Evolutionary conservation across 1,140 invertebrate species (phyloP), one percentile per base, ranked within the genome.

Genomic region (Odontomachus brunneus): DNA sequence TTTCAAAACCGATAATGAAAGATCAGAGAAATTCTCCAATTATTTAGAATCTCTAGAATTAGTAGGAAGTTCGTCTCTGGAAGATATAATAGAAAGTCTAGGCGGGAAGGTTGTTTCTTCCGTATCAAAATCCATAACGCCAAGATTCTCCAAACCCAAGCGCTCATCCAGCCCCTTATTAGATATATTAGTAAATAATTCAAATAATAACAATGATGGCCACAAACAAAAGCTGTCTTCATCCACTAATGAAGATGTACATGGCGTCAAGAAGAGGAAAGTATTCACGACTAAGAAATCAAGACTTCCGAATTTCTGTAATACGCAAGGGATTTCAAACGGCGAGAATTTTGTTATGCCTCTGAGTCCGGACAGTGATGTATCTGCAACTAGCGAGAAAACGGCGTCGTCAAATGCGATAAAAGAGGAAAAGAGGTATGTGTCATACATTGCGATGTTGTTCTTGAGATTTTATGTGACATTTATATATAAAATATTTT

Each of bases 271-370:
- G 67, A 94, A 91, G 69, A 90, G 90, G 62, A 93, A 91, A 85
- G 72, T 92, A 12, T 88, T 91, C 24, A 82, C 90, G 22, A 83
- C 90, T 0, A 94, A 92, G 33, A 94, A 93, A 75, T 72, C 75
- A 55, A 81, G 76, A 49, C 53, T 84, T 55, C 51, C 73, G 3
- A 90, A 63, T 66, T 65, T 80, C 26, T 89, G 84, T 44, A 66
- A 38, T 57, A 74, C 88, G 0, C 90, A 91, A 60, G 87, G 85
- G 17, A 11, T 92, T n/a, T 74, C 84, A 15, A 94, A 94, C 57
- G 91, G 91, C 4, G 93, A 94, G 49, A 93, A 94, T 83, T 94
- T 94, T 63, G 89, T 93, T 2, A 93, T 94, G 92, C 94, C 94
- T 1, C 74, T 94, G 22, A 94, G 94, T 83, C 94, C 94, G 48